These are phyloP conservation scores for Crocuta crocuta DNA, from an alignment of 2,113 vertebrate genomes.

Conservation along the genomic window DNA sequence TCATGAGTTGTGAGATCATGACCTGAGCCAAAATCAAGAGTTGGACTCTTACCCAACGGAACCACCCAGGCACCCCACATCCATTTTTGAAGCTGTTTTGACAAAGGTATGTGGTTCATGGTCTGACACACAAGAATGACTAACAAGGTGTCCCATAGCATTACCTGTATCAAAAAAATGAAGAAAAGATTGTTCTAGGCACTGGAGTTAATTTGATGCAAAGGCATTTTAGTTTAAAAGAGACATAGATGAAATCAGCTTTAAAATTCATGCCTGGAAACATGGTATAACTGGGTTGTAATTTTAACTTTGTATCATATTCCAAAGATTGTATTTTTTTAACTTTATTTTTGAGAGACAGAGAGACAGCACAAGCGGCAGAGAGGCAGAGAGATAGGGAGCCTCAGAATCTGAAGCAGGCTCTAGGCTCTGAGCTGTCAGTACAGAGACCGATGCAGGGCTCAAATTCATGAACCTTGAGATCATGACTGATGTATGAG, in stretches of 20 bases:
- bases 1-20: too few species aligned
- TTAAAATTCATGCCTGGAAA: slow-evolving; percentile 24
- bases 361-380: too few species aligned
- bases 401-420: too few species aligned
- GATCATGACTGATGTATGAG: too few species aligned
- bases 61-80: too few species aligned
- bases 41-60: too few species aligned
- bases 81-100: neutral
- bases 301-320: neutral
- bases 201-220: neutral
- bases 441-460: too few species aligned
- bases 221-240: neutral
- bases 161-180: neutral
- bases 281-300: neutral
- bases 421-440: too few species aligned
- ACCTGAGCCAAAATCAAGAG: too few species aligned
- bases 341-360: too few species aligned
- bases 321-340: neutral
- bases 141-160: neutral
- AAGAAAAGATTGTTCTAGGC: neutral
- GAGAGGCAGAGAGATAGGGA: too few species aligned
- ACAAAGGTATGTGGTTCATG: neutral
- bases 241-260: neutral
- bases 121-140: neutral
- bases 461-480: too few species aligned